Conservation (phyloP, 2,113 vertebrate species). For the Pelvicachromis taeniatus region DNA sequence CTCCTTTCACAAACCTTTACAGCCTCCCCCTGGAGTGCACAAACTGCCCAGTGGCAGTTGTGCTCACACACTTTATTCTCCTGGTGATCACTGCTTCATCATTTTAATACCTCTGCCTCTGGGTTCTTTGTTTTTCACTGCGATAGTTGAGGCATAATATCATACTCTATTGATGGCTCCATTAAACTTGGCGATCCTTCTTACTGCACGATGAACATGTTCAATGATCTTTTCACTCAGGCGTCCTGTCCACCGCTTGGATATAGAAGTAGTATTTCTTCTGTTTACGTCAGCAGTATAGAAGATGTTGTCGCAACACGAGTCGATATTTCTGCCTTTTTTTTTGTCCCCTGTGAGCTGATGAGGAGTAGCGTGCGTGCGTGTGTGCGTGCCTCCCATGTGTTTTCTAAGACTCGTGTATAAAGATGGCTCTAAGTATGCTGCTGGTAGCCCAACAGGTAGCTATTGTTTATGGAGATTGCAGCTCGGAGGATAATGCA, state of each 20-base stretch:
- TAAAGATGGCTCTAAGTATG: background rate
- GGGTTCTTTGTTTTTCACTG: background rate
- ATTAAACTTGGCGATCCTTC: background rate
- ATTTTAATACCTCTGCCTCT: background rate
- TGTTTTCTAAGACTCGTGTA: background rate
- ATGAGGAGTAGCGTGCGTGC: background rate
- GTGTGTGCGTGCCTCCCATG: background rate
- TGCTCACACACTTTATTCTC: background rate
- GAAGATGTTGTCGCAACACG: background rate
- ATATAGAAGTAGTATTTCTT: background rate
- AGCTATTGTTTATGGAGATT: constrained; percentile 42
- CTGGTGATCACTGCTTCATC: background rate
- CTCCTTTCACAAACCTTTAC: background rate
- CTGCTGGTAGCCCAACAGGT: background rate
- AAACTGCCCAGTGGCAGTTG: background rate
- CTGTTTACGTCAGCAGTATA: background rate
- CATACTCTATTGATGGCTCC: background rate
- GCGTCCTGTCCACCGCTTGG: background rate
- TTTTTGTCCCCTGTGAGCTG: background rate
- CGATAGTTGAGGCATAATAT: background rate
- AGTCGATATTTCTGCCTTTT: background rate
- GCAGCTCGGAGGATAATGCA: constrained; percentile 25
- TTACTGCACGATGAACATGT: background rate
- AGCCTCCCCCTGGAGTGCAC: background rate
- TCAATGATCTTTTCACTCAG: background rate